A percentile compares a stretch with the other conserved stretches of the same genome.
Conservation (phyloP, 2,888 invertebrate genomes). For the Pseudococcus viburni region DNA sequence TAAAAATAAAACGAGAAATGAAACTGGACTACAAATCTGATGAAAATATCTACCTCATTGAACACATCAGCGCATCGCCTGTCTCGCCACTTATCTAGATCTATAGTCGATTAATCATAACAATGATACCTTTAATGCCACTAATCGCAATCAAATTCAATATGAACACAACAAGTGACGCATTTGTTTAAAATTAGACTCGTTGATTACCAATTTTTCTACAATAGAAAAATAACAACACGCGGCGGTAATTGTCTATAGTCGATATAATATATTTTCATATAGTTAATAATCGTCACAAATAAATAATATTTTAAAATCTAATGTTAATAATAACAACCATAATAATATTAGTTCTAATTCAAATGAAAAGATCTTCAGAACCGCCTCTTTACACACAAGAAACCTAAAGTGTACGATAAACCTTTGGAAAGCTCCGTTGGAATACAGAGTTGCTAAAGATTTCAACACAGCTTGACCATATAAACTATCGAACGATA, state of each 20-base stretch:
- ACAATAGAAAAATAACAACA: too few relatives aligned
- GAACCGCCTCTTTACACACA: slow-evolving; percentile 65
- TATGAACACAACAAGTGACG: too few relatives aligned
- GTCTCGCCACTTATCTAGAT: too few relatives aligned
- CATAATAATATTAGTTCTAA: slow-evolving; percentile 59
- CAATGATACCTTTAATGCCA: too few relatives aligned
- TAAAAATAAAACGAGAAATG: too few relatives aligned
- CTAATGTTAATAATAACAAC: slow-evolving; percentile 57
- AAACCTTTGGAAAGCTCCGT: not conserved
- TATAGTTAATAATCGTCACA: slow-evolving; percentile 21
- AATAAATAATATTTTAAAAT: slow-evolving; percentile 60
- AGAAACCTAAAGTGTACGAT: slow-evolving; percentile 33
- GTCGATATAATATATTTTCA: slow-evolving; percentile 2
- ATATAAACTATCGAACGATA: slow-evolving; percentile 15
- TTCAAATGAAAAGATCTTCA: slow-evolving; percentile 57
- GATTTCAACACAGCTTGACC: slow-evolving; percentile 50
- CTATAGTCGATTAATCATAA: too few relatives aligned
- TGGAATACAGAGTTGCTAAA: not conserved
- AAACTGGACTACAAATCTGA: too few relatives aligned
- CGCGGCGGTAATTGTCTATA: not conserved
- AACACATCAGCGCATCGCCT: too few relatives aligned
- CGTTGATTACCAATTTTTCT: too few relatives aligned
- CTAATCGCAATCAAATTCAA: too few relatives aligned
- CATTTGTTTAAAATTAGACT: too few relatives aligned
- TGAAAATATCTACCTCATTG: too few relatives aligned